These are phyloP conservation scores for Muscicapa striata DNA, from an alignment of 2,797 vertebrate genomes.

Conservation along the genomic window DNA sequence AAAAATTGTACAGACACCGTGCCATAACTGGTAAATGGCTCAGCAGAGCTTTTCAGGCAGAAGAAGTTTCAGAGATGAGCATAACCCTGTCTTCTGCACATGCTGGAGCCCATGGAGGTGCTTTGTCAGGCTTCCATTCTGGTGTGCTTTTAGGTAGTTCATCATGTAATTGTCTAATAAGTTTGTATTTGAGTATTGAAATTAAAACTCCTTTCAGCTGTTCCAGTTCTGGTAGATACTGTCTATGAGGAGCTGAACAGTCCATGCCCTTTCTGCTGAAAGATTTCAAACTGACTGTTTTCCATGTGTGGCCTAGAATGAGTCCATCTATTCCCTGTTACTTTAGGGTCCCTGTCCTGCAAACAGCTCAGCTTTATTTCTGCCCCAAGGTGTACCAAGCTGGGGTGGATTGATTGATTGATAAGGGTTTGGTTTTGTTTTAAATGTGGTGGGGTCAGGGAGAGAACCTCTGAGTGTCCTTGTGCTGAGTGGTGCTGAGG, in stretches of 20 bases:
- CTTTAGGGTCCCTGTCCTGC: background rate
- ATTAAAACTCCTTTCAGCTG: background rate
- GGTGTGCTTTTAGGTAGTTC: background rate
- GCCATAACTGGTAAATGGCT: background rate
- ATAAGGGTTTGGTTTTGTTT: background rate
- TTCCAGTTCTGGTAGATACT: background rate
- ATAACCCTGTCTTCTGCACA: background rate
- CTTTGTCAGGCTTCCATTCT: background rate
- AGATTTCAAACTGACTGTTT: background rate
- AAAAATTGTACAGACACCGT: background rate
- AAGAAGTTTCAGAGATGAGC: background rate
- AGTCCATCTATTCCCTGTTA: background rate
- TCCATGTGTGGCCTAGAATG: rapidly evolving
- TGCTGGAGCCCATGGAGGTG: background rate
- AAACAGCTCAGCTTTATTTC: background rate
- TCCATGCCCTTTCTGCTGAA: background rate
- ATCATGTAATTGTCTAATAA: background rate
- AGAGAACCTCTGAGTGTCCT: background rate
- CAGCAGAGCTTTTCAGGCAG: background rate
- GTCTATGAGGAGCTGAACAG: background rate
- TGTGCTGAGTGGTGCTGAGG: rapidly evolving
- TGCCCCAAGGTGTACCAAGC: too few species aligned
- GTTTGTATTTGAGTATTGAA: background rate
- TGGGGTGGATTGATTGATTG: background rate
- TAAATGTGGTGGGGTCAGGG: rapidly evolving